phyloP scores from a whole-genome alignment of 2,888 invertebrate species.

The Athetis lepigone region DNA sequence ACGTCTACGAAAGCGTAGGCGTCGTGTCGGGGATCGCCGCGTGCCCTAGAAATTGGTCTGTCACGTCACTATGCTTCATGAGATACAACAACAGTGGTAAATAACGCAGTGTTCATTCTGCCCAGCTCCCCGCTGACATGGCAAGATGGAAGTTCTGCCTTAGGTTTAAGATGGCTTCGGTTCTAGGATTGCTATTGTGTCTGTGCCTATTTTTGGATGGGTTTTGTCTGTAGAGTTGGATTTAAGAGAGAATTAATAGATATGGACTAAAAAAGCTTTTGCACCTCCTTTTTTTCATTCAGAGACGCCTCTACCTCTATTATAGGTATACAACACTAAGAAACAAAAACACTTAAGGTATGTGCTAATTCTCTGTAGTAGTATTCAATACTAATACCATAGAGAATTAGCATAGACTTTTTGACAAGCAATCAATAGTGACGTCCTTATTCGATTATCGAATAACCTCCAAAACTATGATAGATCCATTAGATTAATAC shows the following conservation, averaged over 20 bases:
- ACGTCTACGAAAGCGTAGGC: conserved; percentile 54
- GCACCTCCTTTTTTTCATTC: too few relatives aligned
- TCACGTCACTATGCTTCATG: conserved; percentile 57
- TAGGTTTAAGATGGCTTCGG: conserved; percentile 12
- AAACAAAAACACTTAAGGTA: too few relatives aligned
- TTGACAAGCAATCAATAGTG: not conserved
- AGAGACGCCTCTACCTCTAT: too few relatives aligned
- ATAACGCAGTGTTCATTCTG: conserved; percentile 44
- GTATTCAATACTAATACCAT: too few relatives aligned
- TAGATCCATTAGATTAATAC: too few relatives aligned
- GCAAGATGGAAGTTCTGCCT: conserved; percentile 19
- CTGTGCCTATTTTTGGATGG: conserved; percentile 34
- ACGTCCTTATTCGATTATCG: not conserved
- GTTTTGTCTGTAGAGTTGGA: not conserved
- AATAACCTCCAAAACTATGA: not conserved
- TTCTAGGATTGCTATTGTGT: conserved; percentile 34
- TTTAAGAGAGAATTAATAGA: conserved; percentile 3
- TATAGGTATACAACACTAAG: too few relatives aligned
- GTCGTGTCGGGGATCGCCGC: conserved; percentile 60
- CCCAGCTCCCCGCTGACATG: conserved; percentile 26
- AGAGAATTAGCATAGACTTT: not conserved
- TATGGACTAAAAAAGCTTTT: too few relatives aligned
- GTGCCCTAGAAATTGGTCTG: conserved; percentile 69
- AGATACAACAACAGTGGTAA: conserved; percentile 48
- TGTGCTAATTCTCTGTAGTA: too few relatives aligned